Percentiles rank a stretch among this genome's conserved stretches.
Evolutionary conservation across 1,140 invertebrate species (phyloP).

Genomic region (Homarus americanus): DNA sequence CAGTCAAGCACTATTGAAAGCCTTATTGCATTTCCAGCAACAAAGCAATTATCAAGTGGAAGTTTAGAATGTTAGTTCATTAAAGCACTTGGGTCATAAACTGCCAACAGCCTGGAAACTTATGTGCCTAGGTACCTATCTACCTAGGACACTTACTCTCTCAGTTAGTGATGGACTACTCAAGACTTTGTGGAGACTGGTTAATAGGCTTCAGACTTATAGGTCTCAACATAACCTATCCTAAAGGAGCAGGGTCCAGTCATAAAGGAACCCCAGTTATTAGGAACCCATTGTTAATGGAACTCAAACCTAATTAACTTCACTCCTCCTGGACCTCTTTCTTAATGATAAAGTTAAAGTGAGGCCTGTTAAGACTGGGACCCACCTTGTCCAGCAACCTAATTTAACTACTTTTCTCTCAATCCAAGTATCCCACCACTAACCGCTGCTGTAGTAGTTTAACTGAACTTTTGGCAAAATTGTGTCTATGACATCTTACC

Average conservation of each 20-base stretch:
- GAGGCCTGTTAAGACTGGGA: too few relatives aligned
- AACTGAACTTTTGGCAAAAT: neutral
- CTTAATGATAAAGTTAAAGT: too few relatives aligned
- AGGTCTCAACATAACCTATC: too few relatives aligned
- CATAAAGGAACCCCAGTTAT: too few relatives aligned
- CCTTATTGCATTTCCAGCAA: neutral
- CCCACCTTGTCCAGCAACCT: too few relatives aligned
- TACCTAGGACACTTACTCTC: neutral
- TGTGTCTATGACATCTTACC: neutral
- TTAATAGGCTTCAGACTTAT: too few relatives aligned
- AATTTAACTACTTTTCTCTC: neutral
- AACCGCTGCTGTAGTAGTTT: neutral
- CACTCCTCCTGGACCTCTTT: too few relatives aligned
- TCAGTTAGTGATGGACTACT: neutral
- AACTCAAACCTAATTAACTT: too few relatives aligned
- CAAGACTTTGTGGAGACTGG: too few relatives aligned
- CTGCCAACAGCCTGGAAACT: conserved; percentile 8
- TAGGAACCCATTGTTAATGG: too few relatives aligned
- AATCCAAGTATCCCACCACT: neutral
- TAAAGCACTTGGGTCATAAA: conserved; percentile 15
- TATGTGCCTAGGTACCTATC: neutral
- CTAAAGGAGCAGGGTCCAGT: too few relatives aligned
- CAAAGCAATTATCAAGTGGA: neutral
- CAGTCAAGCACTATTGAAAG: neutral
- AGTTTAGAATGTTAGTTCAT: neutral